Conservation (phyloP, 1,140 invertebrate genomes). For the Drosophila ercepeae region DNA sequence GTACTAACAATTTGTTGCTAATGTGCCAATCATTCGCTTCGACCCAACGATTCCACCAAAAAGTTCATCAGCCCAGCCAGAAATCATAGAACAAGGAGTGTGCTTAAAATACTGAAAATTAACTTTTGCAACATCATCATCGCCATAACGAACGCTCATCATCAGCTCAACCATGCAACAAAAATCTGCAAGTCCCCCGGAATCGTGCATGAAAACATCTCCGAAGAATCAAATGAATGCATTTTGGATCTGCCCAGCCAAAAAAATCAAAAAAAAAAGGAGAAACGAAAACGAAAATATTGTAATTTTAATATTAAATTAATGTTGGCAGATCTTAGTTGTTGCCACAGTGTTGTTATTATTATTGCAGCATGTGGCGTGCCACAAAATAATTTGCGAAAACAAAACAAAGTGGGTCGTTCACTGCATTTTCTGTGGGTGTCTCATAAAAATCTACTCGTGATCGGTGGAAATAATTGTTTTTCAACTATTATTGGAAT, state of each 20-base stretch:
- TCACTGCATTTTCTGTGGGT: slow-evolving; percentile 37
- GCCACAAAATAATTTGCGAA: slow-evolving; percentile 56
- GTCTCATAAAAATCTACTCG: slow-evolving; percentile 42
- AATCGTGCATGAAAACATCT: slow-evolving; percentile 57
- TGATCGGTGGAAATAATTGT: slow-evolving; percentile 26
- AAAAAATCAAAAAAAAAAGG: slow-evolving; percentile 2
- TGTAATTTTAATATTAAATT: slow-evolving; percentile 63
- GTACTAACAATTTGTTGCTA: slow-evolving; percentile 69
- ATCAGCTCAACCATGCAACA: slow-evolving; percentile 5
- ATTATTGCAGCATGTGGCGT: slow-evolving; percentile 55
- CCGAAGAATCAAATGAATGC: slow-evolving; percentile 34
- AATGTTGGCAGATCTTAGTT: slow-evolving; percentile 42
- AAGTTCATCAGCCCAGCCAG: slow-evolving; percentile 30
- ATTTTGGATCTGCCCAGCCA: slow-evolving; percentile 35
- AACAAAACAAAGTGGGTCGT: slow-evolving; percentile 52
- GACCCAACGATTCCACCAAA: slow-evolving; percentile 17
- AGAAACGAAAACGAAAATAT: slow-evolving; percentile 51
- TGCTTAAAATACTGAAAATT: slow-evolving; percentile 43
- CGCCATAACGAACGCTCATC: slow-evolving; percentile 1
- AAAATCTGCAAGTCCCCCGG: slow-evolving; percentile 9
- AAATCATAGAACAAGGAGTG: slow-evolving; percentile 51
- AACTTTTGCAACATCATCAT: slow-evolving; percentile 57
- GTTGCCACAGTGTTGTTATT: slow-evolving; percentile 21
- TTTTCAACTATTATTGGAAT: slow-evolving; percentile 15
- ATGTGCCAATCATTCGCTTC: slow-evolving; percentile 62